Percentiles rank a stretch among this genome's conserved stretches.
Evolutionary conservation across 1,140 invertebrate species (phyloP).

Genomic region (Drosophila insularis): DNA sequence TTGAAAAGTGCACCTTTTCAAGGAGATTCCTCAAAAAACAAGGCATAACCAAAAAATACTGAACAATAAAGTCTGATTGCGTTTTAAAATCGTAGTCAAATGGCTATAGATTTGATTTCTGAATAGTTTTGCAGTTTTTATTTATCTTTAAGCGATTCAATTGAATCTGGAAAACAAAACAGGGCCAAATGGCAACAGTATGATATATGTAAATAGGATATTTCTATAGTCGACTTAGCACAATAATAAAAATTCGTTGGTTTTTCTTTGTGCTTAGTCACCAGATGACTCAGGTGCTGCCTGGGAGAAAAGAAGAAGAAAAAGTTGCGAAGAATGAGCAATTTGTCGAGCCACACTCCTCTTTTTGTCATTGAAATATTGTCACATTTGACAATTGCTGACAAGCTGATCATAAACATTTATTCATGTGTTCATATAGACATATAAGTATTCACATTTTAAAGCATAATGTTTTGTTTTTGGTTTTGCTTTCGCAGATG

Average conservation of each 20-base stretch:
- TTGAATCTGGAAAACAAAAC: too few species aligned
- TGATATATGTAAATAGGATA: neutral
- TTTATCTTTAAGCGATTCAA: too few species aligned
- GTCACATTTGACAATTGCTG: conserved; percentile 71
- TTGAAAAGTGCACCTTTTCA: too few species aligned
- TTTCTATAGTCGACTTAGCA: neutral
- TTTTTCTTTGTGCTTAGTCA: neutral
- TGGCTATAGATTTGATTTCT: too few species aligned
- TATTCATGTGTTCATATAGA: conserved; percentile 23
- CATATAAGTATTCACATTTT: conserved; percentile 33
- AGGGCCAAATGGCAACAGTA: too few species aligned
- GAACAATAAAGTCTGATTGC: too few species aligned
- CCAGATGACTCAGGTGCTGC: conserved; percentile 61
- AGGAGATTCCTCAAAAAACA: too few species aligned
- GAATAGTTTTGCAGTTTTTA: too few species aligned
- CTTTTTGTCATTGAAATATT: conserved; percentile 68
- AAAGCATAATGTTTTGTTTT: neutral
- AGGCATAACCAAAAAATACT: too few species aligned
- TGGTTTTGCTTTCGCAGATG: conserved; percentile 83
- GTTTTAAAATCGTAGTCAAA: too few species aligned
- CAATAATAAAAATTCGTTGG: neutral
- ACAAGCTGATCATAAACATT: conserved; percentile 50
- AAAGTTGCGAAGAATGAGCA: conserved; percentile 18
- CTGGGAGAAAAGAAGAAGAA: neutral
- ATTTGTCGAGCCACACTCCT: conserved; percentile 51